Evolutionary conservation across 2,113 vertebrate genomes (phyloP), one percentile per base, ranked within the genome.

Genomic region (Picathartes gymnocephalus): DNA sequence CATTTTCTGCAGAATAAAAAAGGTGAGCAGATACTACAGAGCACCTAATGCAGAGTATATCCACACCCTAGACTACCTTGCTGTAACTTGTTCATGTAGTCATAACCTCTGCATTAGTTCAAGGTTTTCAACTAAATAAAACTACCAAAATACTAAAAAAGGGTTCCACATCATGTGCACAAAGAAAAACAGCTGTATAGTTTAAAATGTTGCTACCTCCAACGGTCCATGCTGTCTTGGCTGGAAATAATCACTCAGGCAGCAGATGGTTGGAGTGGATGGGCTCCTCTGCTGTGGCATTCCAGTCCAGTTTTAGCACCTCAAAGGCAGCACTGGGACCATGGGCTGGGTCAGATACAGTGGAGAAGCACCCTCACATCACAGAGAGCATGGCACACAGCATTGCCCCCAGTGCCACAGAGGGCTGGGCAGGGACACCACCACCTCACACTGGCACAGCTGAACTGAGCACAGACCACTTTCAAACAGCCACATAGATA

Each of bases 361-460:
- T 0, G 2, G 31, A 81, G 45, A 23, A 76, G 40, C 30, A 31
- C 5, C 2, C 5, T 15, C 1, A 0, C 47, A 60, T 21, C 50
- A 11, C 24, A 7, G 33, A 23, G 18, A 9, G 30, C 5, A 0
- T 2, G 60, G 78, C 5, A 40, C 19, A 37, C 81, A 77, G 30
- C 58, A 71, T 9, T 0, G 0, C 31, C 27, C 28, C 16, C 19
- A 4, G 42, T 0, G 5, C 70, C 8, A 2, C 13, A 2, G 20
- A 37, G 24, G 7, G 24, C 6, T n/a, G 72, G 31, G 54, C 2
- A 0, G 16, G 28, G 48, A 10, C 80, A 39, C 40, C 48, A 16
- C 4, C 17, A 12, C 19, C 42, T 16, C 0, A 0, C 31, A 7
- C 18, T 4, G 9, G 42, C 47, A 44, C 31, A 31, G 57, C 39